Evolutionary conservation across 2,113 vertebrate species (phyloP).

Genomic region (Halcyon malimbica): DNA sequence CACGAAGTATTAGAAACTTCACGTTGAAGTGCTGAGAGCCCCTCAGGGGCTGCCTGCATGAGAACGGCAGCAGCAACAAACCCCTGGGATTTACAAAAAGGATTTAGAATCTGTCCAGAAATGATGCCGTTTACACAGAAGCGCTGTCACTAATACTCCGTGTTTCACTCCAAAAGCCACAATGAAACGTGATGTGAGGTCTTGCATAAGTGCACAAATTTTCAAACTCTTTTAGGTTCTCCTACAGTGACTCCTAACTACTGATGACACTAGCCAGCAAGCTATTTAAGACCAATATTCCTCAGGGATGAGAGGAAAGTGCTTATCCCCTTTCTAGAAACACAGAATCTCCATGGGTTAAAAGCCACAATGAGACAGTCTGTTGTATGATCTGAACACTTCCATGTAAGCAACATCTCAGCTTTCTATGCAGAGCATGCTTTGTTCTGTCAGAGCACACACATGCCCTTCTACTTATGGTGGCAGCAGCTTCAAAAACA

Average conservation of each 20-base stretch:
- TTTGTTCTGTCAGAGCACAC: not conserved
- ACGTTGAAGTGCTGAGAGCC: not conserved
- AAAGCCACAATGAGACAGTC: not conserved
- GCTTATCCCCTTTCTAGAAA: not conserved
- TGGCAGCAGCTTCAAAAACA: not conserved
- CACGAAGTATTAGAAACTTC: not conserved
- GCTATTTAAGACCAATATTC: not conserved
- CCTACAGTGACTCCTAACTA: not conserved
- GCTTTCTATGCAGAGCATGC: not conserved
- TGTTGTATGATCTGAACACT: not conserved
- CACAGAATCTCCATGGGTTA: not conserved
- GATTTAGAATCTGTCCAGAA: not conserved
- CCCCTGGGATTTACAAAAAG: not conserved
- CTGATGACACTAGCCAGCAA: not conserved
- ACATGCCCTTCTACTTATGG: not conserved
- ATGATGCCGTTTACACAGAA: not conserved
- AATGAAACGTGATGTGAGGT: not conserved
- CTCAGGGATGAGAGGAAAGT: not conserved
- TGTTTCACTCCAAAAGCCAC: not conserved
- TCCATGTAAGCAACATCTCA: not conserved
- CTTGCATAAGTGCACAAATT: not conserved
- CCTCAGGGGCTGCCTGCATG: not conserved
- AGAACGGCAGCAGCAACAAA: not conserved
- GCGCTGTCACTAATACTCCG: not conserved
- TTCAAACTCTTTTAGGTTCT: not conserved